Conservation (phyloP, 2,113 vertebrate species). For the Tylochromis polylepis region DNA sequence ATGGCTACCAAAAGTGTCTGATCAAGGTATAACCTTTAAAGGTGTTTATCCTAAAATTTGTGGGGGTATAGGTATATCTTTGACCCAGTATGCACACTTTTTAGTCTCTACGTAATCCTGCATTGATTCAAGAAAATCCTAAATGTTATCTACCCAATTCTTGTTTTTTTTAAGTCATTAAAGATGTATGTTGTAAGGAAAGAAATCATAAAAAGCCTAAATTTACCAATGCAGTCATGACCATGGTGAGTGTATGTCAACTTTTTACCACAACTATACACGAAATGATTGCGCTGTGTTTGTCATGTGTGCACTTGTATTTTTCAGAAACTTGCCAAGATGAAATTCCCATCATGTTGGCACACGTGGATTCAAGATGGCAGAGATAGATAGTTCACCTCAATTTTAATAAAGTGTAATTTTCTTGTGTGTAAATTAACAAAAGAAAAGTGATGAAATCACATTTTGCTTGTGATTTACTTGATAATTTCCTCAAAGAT, state of each 20-base stretch:
- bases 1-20: background rate
- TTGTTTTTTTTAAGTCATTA: background rate
- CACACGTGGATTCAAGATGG: background rate
- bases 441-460: background rate
- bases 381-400: background rate
- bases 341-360: background rate
- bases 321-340: background rate
- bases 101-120: background rate
- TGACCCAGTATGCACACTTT: background rate
- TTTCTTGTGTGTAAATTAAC: background rate
- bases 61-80: rapidly evolving
- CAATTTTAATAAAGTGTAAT: background rate
- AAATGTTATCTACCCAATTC: background rate
- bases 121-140: background rate
- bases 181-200: background rate
- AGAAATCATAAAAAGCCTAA: background rate
- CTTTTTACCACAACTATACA: background rate
- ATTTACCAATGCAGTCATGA: background rate
- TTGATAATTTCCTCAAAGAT: background rate
- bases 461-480: background rate
- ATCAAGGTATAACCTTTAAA: background rate
- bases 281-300: background rate
- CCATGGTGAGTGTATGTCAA: background rate
- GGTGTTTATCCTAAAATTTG: background rate
- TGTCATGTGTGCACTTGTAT: background rate